Percentiles rank a stretch among this genome's conserved stretches.
These are phyloP conservation scores for Indicator maculatus DNA, from an alignment of 2,113 vertebrate species.

Conservation along the genomic window DNA sequence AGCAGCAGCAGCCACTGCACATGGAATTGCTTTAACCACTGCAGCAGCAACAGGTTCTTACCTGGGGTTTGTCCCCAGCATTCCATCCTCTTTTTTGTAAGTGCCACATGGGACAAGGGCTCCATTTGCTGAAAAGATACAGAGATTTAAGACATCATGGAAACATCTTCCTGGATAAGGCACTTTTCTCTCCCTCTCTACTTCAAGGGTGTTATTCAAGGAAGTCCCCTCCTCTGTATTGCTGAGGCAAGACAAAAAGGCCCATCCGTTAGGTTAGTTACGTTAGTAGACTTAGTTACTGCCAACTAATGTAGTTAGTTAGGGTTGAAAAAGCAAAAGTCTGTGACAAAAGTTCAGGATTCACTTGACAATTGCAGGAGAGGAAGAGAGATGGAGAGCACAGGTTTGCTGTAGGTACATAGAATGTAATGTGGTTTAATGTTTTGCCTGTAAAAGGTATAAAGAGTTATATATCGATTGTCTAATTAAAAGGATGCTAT, in stretches of 20 bases:
- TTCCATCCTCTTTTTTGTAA: not conserved
- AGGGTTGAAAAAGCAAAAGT: not conserved
- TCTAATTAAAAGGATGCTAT: not conserved
- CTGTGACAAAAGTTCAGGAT: not conserved
- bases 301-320: not conserved
- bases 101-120: not conserved
- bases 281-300: not conserved
- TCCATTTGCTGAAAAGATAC: not conserved
- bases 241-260: not conserved
- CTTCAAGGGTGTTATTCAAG: not conserved
- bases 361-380: not conserved
- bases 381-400: not conserved
- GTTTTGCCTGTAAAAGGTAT: not conserved
- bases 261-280: fast-evolving
- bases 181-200: not conserved
- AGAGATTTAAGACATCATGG: not conserved
- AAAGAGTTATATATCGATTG: fast-evolving
- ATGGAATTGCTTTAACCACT: not conserved
- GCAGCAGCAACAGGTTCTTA: not conserved
- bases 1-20: not conserved
- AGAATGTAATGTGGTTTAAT: not conserved
- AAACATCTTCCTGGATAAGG: not conserved
- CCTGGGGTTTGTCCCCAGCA: not conserved
- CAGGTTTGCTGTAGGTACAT: not conserved
- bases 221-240: not conserved